These are phyloP conservation scores for Marmota monax DNA, from an alignment of 2,113 vertebrate species.

Conservation along the genomic window DNA sequence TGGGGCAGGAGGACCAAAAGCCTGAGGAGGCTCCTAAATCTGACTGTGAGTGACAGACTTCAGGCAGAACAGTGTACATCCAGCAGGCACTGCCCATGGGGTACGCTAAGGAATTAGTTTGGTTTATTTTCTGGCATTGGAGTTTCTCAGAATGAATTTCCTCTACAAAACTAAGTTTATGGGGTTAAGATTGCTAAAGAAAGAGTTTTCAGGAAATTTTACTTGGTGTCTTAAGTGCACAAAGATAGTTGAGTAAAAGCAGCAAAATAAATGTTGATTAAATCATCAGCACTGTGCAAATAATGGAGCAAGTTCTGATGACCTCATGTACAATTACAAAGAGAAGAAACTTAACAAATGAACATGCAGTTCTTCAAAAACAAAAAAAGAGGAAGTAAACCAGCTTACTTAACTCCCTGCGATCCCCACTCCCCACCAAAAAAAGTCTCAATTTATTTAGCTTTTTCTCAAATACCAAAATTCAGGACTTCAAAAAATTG, in stretches of 20 bases:
- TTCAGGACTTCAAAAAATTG: conserved; percentile 14
- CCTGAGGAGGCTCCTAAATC: neutral
- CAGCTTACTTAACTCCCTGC: conserved; percentile 44
- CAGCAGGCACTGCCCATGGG: no score
- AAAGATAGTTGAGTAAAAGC: conserved; percentile 45
- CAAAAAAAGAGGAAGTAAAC: conserved; percentile 27
- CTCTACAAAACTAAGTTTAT: neutral
- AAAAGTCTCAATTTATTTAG: conserved; percentile 24
- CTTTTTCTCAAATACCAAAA: conserved; percentile 59
- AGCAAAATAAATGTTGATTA: conserved; percentile 32
- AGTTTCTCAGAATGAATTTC: conserved; percentile 44
- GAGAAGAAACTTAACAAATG: neutral
- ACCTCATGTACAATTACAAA: conserved; percentile 3
- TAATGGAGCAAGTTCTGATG: conserved; percentile 9
- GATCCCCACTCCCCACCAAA: no score
- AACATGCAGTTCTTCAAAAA: neutral
- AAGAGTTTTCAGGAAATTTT: conserved; percentile 7
- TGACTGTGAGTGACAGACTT: neutral
- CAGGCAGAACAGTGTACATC: no score
- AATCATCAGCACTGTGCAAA: conserved; percentile 29
- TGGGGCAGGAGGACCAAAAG: neutral
- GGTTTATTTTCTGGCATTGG: neutral
- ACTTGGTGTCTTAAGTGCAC: neutral
- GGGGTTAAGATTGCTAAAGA: neutral
- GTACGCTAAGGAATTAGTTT: neutral